phyloP scores from a whole-genome alignment of 1,140 invertebrate genomes.

The Aphis gossypii region DNA sequence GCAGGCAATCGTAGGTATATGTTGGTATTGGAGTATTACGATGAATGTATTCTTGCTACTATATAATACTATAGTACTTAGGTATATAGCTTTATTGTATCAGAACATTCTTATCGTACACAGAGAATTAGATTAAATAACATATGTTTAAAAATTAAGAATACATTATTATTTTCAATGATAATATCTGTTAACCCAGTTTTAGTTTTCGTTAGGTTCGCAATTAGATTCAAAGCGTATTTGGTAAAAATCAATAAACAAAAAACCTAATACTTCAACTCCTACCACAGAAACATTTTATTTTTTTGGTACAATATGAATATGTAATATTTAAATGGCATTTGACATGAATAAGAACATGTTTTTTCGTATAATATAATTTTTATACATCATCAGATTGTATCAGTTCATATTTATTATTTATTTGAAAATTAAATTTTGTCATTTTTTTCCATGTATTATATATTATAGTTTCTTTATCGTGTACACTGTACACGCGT shows the following conservation, averaged over 20 bases:
- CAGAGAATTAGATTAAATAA: too few species aligned
- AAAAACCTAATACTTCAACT: neutral
- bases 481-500: too few species aligned
- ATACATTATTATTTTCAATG: neutral
- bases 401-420: neutral
- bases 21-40: neutral
- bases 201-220: neutral
- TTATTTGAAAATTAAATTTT: neutral
- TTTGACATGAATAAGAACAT: neutral
- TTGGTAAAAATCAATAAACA: neutral
- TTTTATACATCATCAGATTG: neutral
- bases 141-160: neutral
- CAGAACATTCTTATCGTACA: too few species aligned
- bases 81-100: too few species aligned
- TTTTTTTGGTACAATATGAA: neutral
- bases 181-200: neutral
- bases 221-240: neutral
- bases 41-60: neutral
- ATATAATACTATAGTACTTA: neutral
- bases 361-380: neutral
- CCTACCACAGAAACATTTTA: neutral
- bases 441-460: neutral
- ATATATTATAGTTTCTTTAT: too few species aligned
- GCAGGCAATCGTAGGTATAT: neutral
- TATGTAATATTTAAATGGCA: neutral